Conservation (phyloP, 2,888 invertebrate species). For the Leucoptera coffeella region DNA sequence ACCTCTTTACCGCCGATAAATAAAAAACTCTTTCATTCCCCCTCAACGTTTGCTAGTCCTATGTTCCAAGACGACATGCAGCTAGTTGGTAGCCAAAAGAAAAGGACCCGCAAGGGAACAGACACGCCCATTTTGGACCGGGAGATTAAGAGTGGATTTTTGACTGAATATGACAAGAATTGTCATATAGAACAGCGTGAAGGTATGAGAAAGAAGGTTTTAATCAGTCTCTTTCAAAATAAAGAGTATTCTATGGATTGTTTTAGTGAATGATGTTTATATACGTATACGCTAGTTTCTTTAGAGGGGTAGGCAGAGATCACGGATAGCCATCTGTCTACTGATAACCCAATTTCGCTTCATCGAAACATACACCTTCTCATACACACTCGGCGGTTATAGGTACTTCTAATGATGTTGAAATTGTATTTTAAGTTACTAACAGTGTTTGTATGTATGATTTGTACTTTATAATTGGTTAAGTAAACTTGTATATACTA, state of each 20-base stretch:
- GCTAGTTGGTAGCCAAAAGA: conserved; percentile 7
- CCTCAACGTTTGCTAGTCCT: conserved; percentile 12
- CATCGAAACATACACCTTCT: too few species aligned
- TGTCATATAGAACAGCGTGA: conserved; percentile 15
- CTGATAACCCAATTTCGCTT: too few species aligned
- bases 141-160: conserved; percentile 21
- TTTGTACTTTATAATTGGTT: too few species aligned
- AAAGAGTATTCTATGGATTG: conserved; percentile 30
- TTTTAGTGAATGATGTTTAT: too few species aligned
- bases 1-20: conserved; percentile 18
- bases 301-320: too few species aligned
- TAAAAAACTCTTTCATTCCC: conserved; percentile 35
- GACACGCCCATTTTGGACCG: conserved; percentile 18
- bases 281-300: too few species aligned
- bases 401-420: too few species aligned
- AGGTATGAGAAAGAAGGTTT: conserved; percentile 24
- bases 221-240: conserved; percentile 29
- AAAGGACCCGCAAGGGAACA: conserved; percentile 21
- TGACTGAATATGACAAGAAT: conserved; percentile 22
- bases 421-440: too few species aligned
- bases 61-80: conserved; percentile 8
- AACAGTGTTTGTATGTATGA: too few species aligned
- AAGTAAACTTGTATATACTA: too few species aligned
- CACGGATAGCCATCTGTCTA: too few species aligned
- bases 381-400: too few species aligned